These are phyloP conservation scores for Rhagium mordax DNA, from an alignment of 2,888 invertebrate species.

Conservation along the genomic window DNA sequence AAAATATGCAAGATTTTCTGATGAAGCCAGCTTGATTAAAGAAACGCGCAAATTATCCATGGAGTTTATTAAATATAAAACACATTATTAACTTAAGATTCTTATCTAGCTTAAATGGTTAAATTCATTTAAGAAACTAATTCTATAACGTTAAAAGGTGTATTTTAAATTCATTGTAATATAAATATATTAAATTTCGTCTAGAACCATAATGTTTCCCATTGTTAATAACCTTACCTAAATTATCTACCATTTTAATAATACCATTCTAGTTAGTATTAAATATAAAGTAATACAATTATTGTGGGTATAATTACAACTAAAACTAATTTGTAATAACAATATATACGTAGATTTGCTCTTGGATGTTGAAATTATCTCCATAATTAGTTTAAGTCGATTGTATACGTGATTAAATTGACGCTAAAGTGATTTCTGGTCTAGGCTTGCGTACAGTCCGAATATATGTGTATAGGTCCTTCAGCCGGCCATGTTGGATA, in stretches of 20 bases:
- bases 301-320: constrained; percentile 15
- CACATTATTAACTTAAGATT: too few species aligned
- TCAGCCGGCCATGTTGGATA: constrained; percentile 27
- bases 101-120: too few species aligned
- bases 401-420: constrained; percentile 40
- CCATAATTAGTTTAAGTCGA: constrained; percentile 43
- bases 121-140: too few species aligned
- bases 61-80: too few species aligned
- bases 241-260: background rate
- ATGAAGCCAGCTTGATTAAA: too few species aligned
- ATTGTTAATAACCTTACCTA: background rate
- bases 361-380: constrained; percentile 35
- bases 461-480: too few species aligned
- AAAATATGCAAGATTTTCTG: too few species aligned
- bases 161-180: too few species aligned
- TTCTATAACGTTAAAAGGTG: too few species aligned
- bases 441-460: background rate
- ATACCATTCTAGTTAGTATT: background rate
- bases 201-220: too few species aligned
- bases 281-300: background rate
- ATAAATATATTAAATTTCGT: too few species aligned
- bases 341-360: constrained; percentile 8
- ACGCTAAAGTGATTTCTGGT: constrained; percentile 39
- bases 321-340: constrained; percentile 16
- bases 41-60: too few species aligned